Percentiles rank a stretch among this genome's conserved stretches.
These are phyloP conservation scores for Chrysemys picta DNA, from an alignment of 2,113 vertebrate genomes.

Conservation along the genomic window DNA sequence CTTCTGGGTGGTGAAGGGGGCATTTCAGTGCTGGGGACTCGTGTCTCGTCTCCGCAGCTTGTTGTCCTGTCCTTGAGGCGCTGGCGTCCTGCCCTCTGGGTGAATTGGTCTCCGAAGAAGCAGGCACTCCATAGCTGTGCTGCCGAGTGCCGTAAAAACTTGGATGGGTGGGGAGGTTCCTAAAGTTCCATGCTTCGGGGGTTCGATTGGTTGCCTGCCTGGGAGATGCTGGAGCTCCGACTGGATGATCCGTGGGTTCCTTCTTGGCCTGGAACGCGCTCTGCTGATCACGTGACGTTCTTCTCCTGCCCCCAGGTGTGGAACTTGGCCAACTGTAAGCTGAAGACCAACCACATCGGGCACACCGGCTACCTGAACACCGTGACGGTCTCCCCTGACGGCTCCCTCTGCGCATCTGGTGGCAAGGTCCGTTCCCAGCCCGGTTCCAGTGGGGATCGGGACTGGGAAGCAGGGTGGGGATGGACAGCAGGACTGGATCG, in stretches of 20 bases:
- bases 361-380: slow-evolving; percentile 96
- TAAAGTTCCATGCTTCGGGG: no score
- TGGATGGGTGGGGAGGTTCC: not conserved
- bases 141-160: not conserved
- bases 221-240: not conserved
- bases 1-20: no score
- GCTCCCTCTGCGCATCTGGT: slow-evolving; percentile 96
- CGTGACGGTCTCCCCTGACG: slow-evolving; percentile 94
- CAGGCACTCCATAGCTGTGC: not conserved
- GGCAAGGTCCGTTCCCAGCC: slow-evolving; percentile 84
- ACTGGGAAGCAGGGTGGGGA: no score
- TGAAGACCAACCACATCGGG: slow-evolving; percentile 98
- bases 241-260: not conserved
- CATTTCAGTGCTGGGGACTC: not conserved
- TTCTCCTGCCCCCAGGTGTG: slow-evolving; percentile 84
- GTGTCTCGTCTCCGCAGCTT: not conserved
- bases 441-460: no score
- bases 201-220: no score
- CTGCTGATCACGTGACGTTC: not conserved
- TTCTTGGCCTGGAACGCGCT: not conserved
- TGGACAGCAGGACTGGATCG: no score
- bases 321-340: slow-evolving; percentile 97
- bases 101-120: not conserved
- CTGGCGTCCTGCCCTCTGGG: not conserved
- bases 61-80: not conserved